Conservation (phyloP, 1,140 invertebrate genomes). For the Calephelis nemesis region DNA sequence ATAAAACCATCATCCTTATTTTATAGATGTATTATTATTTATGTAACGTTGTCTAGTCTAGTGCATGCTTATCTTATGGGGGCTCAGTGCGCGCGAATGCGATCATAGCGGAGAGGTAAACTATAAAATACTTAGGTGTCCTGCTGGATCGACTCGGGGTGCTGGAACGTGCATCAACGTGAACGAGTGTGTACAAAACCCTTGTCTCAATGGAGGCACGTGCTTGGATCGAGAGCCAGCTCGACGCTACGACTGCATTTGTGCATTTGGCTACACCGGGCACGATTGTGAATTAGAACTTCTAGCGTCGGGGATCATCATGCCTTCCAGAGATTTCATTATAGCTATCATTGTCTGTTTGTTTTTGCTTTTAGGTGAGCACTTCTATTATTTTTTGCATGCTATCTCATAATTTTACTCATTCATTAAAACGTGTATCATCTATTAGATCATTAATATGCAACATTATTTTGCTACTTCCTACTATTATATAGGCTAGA, state of each 20-base stretch:
- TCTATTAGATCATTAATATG: neutral
- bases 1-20: conserved; percentile 38
- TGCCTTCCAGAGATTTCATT: conserved; percentile 90
- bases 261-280: conserved; percentile 87
- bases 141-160: conserved; percentile 82
- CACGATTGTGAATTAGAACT: conserved; percentile 88
- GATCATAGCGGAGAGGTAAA: conserved; percentile 44
- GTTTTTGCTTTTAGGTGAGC: conserved; percentile 88
- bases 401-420: conserved; percentile 29
- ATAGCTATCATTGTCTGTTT: conserved; percentile 89
- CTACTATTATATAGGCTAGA: neutral
- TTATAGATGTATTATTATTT: conserved; percentile 49
- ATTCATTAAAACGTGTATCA: conserved; percentile 13
- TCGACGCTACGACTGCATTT: conserved; percentile 86
- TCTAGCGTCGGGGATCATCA: conserved; percentile 86
- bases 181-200: conserved; percentile 85
- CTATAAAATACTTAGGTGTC: conserved; percentile 82
- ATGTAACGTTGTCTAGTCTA: conserved; percentile 53
- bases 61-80: conserved; percentile 54
- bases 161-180: conserved; percentile 85
- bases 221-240: conserved; percentile 85
- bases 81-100: conserved; percentile 62
- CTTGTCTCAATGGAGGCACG: conserved; percentile 87
- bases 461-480: neutral
- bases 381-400: conserved; percentile 66